Evolutionary conservation across 2,888 invertebrate species (phyloP).

Genomic region (Drosophila subquinaria): DNA sequence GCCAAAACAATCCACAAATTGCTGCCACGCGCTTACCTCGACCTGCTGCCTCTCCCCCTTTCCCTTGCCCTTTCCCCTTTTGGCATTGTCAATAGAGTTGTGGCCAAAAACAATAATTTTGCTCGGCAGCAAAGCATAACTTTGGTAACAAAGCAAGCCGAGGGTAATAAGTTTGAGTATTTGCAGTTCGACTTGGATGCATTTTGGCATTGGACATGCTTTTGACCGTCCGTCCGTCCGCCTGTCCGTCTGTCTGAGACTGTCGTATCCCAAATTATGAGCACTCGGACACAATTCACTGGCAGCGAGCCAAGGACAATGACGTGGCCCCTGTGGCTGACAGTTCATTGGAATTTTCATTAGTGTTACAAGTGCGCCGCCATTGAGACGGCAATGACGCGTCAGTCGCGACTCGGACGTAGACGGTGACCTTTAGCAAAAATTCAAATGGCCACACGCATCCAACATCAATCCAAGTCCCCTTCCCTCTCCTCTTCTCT

Average conservation of each 20-base stretch:
- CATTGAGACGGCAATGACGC: constrained; percentile 68
- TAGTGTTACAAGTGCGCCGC: constrained; percentile 75
- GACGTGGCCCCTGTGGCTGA: constrained; percentile 58
- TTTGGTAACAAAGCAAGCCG: neutral
- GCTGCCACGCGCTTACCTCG: constrained; percentile 40
- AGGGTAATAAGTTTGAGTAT: constrained; percentile 22
- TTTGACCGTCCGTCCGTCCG: constrained; percentile 10
- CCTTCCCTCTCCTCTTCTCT: neutral
- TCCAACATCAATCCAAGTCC: constrained; percentile 21
- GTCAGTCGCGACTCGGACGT: constrained; percentile 30
- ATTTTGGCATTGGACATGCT: constrained; percentile 40
- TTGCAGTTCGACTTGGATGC: constrained; percentile 60
- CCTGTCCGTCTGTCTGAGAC: constrained; percentile 2
- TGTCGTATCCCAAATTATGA: constrained; percentile 68
- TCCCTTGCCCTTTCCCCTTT: neutral
- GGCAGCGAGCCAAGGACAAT: constrained; percentile 72
- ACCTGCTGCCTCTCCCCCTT: neutral
- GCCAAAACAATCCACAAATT: constrained; percentile 66
- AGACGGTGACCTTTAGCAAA: constrained; percentile 60
- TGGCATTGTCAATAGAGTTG: constrained; percentile 10
- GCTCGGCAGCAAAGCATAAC: constrained; percentile 17
- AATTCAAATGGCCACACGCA: constrained; percentile 52
- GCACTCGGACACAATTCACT: constrained; percentile 70
- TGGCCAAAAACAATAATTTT: constrained; percentile 47
- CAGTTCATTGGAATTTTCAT: constrained; percentile 79